Base-by-base conservation (phyloP, 2,113 vertebrate genomes). In the Rhagologus leucostigma region DNA sequence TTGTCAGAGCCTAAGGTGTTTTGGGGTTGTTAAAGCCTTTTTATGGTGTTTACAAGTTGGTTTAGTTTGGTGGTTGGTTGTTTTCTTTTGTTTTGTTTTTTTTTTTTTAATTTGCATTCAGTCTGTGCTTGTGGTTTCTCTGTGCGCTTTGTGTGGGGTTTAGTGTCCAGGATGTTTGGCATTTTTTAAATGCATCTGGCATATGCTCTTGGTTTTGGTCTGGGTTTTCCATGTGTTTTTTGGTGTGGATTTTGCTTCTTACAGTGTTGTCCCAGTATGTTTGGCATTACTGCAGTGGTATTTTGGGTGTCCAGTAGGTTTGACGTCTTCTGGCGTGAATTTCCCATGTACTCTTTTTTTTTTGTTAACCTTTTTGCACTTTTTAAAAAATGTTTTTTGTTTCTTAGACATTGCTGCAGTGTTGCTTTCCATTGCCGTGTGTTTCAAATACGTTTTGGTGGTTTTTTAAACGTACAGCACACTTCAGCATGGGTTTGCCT, bases 101-200 rank as follows among this genome's bases (percentile, higher is more conserved):
- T 55, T 35, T n/a, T 35, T 62, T 46, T 55, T 10, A 32, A 32
- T 76, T 33, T 42, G 10, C 27, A 16, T 82, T n/a, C 11, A 42
- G 23, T 23, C 21, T 68, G 13, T 63, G 10, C 44, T 82, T 75
- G 5, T 62, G 11, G 13, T 6, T 65, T 77, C 56, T 70, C 3
- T n/a, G 0, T 65, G 26, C 13, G 47, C 10, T 10, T 47, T 85
- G 10, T 1, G 0, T 52, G 35, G 35, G 22, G 7, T 69, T 65
- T 46, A 47, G 16, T 37, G 22, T 63, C 32, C 24, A 77, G 29
- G 29, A 16, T 55, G 7, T n/a, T 52, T 64, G 49, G 14, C 1
- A 3, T 74, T 75, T 56, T 74, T n/a, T 3, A 9, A 46, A 35
- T 59, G 39, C 16, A 20, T 57, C 44, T 85, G 7, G 22, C 13